Base-by-base conservation (phyloP, 1,140 invertebrate species). In the Neodiprion pinetum region DNA sequence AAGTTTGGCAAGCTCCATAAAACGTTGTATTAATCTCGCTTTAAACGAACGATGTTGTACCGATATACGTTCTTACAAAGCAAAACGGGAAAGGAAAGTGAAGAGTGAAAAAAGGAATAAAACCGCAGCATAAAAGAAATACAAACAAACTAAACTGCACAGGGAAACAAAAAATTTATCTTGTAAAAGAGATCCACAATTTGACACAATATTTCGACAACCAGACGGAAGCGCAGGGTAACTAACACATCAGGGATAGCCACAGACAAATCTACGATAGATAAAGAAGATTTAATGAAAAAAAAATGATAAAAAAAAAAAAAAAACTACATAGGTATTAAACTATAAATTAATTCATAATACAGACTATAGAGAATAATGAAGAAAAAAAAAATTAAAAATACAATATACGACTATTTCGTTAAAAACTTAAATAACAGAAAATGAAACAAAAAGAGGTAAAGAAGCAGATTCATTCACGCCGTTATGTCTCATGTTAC, bases 161-260 rank as follows among this genome's bases (percentile, higher is more conserved):
- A 65, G 12, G 2, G 61, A 14, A 21, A 65, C 1, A 40, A 40
- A 40, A 3, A 14, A 65, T 65, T 65, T 65, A 14, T 65, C 17
- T 65, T 14, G 12, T 65, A 14, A 65, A 65, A 86, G n/a, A 17
- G 9, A 61, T 61, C 0, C 53, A 61, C 53, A 61, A 17, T 61
- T 61, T 61, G 53, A 61, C 53, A 61, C 83, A 88, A 87, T 88
- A 88, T 87, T 88, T 88, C 86, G 85, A 88, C 82, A 88, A 87
- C 84, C 87, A 88, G 87, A 88, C 87, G 87, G 87, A 88, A 88
- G 87, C 87, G 87, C 87, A 88, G 87, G 87, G 87, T 88, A 88
- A 88, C 82, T 87, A 87, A 88, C 87, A 87, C 86, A 88, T 88
- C 87, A 88, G 87, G 87, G 87, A 88, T 88, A 88, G 86, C 86